A percentile compares a stretch with the other conserved stretches of the same genome.
Evolutionary conservation across 2,797 vertebrate species (phyloP).

Genomic region (Gymnothorax javanicus): DNA sequence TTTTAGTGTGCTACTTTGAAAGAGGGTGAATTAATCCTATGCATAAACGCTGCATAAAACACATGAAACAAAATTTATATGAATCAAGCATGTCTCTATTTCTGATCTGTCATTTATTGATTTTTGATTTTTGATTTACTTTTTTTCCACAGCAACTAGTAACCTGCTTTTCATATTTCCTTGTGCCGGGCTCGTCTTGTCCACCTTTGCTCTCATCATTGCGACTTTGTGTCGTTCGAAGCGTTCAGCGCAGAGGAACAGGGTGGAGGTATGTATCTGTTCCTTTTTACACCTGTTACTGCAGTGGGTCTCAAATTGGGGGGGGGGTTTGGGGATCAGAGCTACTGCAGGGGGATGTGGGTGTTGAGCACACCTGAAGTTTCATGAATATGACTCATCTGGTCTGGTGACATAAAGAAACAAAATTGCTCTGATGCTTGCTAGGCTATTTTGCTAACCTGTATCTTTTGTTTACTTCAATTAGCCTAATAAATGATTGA

Average conservation of each 20-base stretch:
- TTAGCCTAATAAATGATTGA: too few relatives aligned
- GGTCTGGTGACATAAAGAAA: too few relatives aligned
- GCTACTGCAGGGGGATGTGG: too few relatives aligned
- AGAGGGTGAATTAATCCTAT: neutral
- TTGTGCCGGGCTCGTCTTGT: conserved; percentile 70
- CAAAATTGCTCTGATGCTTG: too few relatives aligned
- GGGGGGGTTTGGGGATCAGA: too few relatives aligned
- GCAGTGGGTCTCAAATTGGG: too few relatives aligned
- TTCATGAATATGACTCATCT: too few relatives aligned
- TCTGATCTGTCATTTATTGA: neutral
- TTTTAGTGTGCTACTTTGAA: neutral
- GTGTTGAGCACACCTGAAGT: too few relatives aligned
- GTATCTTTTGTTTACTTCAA: too few relatives aligned
- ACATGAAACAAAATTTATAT: neutral
- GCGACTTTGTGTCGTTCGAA: conserved; percentile 71
- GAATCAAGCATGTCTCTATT: neutral
- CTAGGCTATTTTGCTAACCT: too few relatives aligned
- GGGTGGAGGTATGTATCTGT: conserved; percentile 70
- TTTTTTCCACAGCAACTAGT: conserved; percentile 64
- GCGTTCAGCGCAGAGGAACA: conserved; percentile 58
- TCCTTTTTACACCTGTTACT: neutral
- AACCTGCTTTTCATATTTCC: conserved; percentile 78
- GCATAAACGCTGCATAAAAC: neutral
- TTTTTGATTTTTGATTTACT: neutral
- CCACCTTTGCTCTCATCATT: conserved; percentile 74